Evolutionary conservation across 2,113 vertebrate species (phyloP), one percentile per base, ranked within the genome.

Genomic region (Leptobrachium ailaonicum): DNA sequence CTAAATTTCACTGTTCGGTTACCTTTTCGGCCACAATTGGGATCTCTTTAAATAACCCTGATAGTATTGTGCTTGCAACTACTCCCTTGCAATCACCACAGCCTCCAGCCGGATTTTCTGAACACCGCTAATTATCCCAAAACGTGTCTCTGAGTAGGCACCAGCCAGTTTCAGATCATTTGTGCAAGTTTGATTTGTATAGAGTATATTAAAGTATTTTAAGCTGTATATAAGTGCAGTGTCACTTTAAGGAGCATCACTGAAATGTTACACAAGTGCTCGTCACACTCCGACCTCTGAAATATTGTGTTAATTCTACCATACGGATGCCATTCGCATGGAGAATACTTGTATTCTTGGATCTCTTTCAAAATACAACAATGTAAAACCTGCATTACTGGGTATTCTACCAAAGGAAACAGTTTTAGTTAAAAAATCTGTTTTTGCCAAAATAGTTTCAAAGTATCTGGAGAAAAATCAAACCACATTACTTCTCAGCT

Each of bases 321-420:
- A 83, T 58, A 72, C 82, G 70, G 77, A 87, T 83, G 86, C 44
- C 77, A 66, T 85, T 84, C 69, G 80, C 74, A 82, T 47, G 20
- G 20, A 83, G 12, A 83, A 83, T 80, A 63, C 44, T 20, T 68
- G 80, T 14, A 66, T 41, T 69, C 86, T 84, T 88, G 86, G 85
- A 79, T 66, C 86, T 82, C 75, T 80, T 56, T 83, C 66, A 82
- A 50, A 83, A 82, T 68, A 84, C 85, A 90, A 90, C 90, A 91
- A 93, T 91, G 88, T 90, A 88, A 91, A 94, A 90, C 86, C 87
- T 90, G 87, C 82, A 89, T 85, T 88, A 89, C 88, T 88, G 85
- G 83, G 88, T 93, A 88, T 91, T 88, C 88, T 92, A 94, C 92
- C 90, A 94, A 95, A 94, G 88, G 92, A 95, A 95, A 95, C 89